Conservation (phyloP, 2,113 vertebrate genomes). For the Coracopsis vasa region DNA sequence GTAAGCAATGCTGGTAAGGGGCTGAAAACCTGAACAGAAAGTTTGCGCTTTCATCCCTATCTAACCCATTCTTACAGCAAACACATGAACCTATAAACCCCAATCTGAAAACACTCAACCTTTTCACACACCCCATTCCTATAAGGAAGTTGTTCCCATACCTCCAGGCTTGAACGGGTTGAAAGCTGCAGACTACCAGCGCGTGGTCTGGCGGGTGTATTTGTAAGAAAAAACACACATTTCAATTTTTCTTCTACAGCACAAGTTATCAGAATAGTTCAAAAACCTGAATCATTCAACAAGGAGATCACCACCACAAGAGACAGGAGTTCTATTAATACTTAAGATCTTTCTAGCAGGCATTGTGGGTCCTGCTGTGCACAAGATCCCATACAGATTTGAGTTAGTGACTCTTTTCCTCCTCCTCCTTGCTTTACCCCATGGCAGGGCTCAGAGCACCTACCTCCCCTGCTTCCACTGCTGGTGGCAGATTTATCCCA, state of each 20-base stretch:
- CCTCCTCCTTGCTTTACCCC: background rate
- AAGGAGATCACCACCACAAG: background rate
- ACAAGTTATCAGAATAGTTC: background rate
- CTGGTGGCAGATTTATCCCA: background rate
- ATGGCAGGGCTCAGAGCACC: accelerated
- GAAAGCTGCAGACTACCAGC: background rate
- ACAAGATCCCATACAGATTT: background rate
- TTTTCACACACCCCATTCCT: background rate
- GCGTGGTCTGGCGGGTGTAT: no score
- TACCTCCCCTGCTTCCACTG: background rate
- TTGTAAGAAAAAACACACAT: background rate
- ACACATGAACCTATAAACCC: background rate
- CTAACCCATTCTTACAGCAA: background rate
- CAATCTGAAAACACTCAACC: background rate
- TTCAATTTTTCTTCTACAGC: background rate
- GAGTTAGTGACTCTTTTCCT: background rate
- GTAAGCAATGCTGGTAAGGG: background rate
- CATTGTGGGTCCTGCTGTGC: background rate
- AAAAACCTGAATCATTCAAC: background rate
- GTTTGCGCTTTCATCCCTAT: background rate
- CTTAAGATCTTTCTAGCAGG: background rate
- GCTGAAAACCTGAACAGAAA: background rate
- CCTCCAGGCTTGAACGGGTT: background rate
- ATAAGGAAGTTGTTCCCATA: background rate
- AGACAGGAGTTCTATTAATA: background rate